Base-by-base conservation (phyloP, 2,888 invertebrate species). In the Apotomis capreana region DNA sequence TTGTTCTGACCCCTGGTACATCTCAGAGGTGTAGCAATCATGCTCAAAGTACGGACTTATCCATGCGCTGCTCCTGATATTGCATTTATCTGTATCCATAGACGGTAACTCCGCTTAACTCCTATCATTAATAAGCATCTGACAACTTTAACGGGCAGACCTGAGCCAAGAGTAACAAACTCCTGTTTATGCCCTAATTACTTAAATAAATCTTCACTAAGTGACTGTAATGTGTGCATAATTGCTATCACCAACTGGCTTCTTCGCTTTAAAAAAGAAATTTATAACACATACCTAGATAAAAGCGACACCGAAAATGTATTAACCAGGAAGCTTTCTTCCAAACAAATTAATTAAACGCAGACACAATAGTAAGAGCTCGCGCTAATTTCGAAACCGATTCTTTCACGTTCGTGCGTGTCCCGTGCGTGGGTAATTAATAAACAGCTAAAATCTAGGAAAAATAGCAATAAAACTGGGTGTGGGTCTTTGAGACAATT, bases 401-500 rank as follows among this genome's bases (percentile, higher is more conserved):
- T 64, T 74, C 76, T 70, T 68, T 74, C 68, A 70, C 72, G 62
- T 68, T 54, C 68, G 63, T 62, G 51, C 55, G 64, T 51, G 58
- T 69, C 60, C 49, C 70, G 85, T 84, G 78, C 85, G 84, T 77
- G 79, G 78, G 78, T 89, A 90, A 91, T 90, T 90, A 91, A 88
- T 89, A 88, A 85, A 86, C 82, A 81, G 78, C 84, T 83, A 82
- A 88, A 88, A 85, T 84, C 80, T 83, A 83, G 80, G 84, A 87
- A 83, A 86, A 86, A 86, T 68, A 87, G 87, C 81, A 85, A 90
- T 90, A 91, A 91, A 91, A 84, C 80, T 84, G 84, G 85, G 84
- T 84, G n/a, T n/a, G 84, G 85, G 80, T 79, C 89, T 90, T 90
- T 90, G 90, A 88, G 84, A 86, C 87, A 87, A 86, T 87, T 92